Base-by-base conservation (phyloP, 2,113 vertebrate species). In the Cottus gobio region DNA sequence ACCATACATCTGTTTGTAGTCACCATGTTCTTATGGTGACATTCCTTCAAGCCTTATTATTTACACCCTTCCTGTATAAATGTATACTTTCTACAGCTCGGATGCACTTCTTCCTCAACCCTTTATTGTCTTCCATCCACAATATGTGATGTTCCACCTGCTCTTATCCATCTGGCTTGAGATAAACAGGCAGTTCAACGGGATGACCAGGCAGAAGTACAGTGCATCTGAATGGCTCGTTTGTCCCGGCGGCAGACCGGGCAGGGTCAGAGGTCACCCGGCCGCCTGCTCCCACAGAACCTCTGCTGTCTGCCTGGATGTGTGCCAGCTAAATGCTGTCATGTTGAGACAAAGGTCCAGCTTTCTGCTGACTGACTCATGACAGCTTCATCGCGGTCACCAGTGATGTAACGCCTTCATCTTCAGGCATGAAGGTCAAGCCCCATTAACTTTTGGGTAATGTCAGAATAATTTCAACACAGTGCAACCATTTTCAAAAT, bases 221-320 rank as follows among this genome's bases (percentile, higher is more conserved):
- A 44, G 65, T 77, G 34, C 36, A 81, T 85, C 50, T 92, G 79
- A 93, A 92, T 83, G 30, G 61, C 42, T 71, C 73, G 85, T 90
- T 91, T 93, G 91, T 94, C 83, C 76, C 7, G 9, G 39, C 64
- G 68, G 79, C 86, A 91, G 93, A 93, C 90, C 85, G 80, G 88
- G 73, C 80, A 84, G 66, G 91, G 87, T 91, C 83, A 90, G 74
- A 87, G 91, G 87, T 91, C 89, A 85, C 16, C 68, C 73, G 42
- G 63, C 84, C 31, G 85, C 82, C 79, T 79, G 85, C 83, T 80
- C 67, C 84, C 84, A 89, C 83, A 88, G 81, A 79, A 88, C 77
- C 79, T 80, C 85, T 70, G 77, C 84, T 85, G 93, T 93, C 88
- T 90, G 86, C 37, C 70, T 82, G 90, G 82, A 86, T 52, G 34